phyloP scores from a whole-genome alignment of 1,140 invertebrate species.

The Drosophila kepulauana region DNA sequence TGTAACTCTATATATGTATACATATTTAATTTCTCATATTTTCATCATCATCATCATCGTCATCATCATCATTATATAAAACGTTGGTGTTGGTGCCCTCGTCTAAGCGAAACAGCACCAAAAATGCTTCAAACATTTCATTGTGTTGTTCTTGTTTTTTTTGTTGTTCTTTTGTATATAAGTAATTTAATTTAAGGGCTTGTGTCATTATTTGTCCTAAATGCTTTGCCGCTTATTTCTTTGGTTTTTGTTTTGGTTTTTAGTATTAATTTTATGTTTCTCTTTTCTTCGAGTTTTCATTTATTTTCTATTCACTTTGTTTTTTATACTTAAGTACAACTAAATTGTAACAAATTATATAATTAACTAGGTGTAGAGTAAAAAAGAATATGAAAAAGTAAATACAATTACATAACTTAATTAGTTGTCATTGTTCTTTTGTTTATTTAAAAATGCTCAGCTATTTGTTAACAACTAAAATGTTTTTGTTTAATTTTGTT shows the following conservation, averaged over 20 bases:
- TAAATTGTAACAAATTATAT: slow-evolving; percentile 67
- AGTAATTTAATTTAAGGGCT: slow-evolving; percentile 37
- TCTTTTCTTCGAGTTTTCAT: slow-evolving; percentile 16
- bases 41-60: background rate
- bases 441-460: slow-evolving; percentile 67
- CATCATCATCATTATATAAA: slow-evolving; percentile 48
- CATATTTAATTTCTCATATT: slow-evolving; percentile 43
- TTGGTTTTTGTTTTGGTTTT: slow-evolving; percentile 30
- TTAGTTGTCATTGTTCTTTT: slow-evolving; percentile 38
- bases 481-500: slow-evolving; percentile 31
- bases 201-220: slow-evolving; percentile 70
- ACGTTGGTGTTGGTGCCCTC: slow-evolving; percentile 72
- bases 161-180: slow-evolving; percentile 36
- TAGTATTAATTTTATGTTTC: slow-evolving; percentile 15
- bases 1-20: slow-evolving; percentile 51
- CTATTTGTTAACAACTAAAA: slow-evolving; percentile 77
- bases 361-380: slow-evolving; percentile 77
- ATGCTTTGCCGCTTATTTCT: slow-evolving; percentile 62
- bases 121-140: slow-evolving; percentile 81
- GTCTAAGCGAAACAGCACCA: slow-evolving; percentile 72
- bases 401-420: slow-evolving; percentile 63
- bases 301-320: slow-evolving; percentile 60
- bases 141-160: slow-evolving; percentile 55
- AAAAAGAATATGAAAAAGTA: slow-evolving; percentile 79
- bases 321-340: slow-evolving; percentile 74